Evolutionary conservation across 2,113 vertebrate species (phyloP), one percentile per base, ranked within the genome.

Genomic region (Oxyruncus cristatus): DNA sequence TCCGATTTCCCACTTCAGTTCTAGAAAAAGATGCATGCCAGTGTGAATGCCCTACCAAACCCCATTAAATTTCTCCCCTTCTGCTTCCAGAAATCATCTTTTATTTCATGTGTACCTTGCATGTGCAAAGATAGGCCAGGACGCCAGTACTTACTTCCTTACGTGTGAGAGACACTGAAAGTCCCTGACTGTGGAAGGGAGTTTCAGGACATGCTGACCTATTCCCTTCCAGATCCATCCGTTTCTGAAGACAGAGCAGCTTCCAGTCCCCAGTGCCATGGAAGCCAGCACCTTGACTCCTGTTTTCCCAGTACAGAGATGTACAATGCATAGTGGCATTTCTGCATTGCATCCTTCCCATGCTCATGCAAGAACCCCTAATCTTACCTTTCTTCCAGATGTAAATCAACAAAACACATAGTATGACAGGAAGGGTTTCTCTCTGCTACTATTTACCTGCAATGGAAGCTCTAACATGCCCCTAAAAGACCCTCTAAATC

Each of bases 251-350:
- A 33, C 39, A 24, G 30, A 6, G 47, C 27, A 50, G 11, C 39
- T 59, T 63, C 65, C 23, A 72, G 52, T 42, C 7, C 39, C 16
- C 33, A 42, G 4, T 30, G 27, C 21, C 0, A 0, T 49, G 30
- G 37, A 58, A 86, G 21, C 20, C 42, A 74, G 37, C 41, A 74
- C 7, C 65, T 44, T 39, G 24, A 56, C 24, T 76, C 28, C 26
- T 33, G 32, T 26, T 66, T 42, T 55, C 35, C 72, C 19, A 4
- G 27, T 39, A 81, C 35, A 32, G 2, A 22, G 22, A 42, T 19
- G 24, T 39, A 81, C 14, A 63, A 77, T 11, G 39, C 37, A 33
- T 1, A 33, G 50, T 12, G 30, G 8, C 35, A 47, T 30, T 90
- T 80, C 83, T 83, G 81, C 41, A 78, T 9, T 30, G 61, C 17